Base-by-base conservation (phyloP, 1,140 invertebrate species). In the Neodiprion pinetum region DNA sequence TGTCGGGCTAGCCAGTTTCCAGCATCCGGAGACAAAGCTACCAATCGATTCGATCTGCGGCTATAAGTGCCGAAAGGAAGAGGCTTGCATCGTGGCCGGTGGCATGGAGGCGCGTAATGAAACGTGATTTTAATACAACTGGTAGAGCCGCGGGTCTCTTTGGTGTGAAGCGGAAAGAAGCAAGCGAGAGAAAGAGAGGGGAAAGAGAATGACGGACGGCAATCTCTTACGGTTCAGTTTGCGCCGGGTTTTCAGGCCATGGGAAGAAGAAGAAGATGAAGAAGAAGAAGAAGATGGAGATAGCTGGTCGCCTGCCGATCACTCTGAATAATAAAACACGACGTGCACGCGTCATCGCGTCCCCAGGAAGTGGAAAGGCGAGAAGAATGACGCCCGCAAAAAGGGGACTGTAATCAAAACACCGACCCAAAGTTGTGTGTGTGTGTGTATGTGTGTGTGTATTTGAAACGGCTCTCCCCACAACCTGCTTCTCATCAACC, bases 141-240 rank as follows among this genome's bases (percentile, higher is more conserved):
- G 53, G 53, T 12, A 40, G 28, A 61, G 11, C 28, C 28, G 28
- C 28, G 53, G n/a, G 53, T 61, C 28, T 61, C 53, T 61, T 61
- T 61, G 53, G 53, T 17, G 53, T 8, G 4, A 50, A 50, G 69
- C 75, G 47, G 68, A 73, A 80, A 70, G 70, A 28, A 21, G 11
- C 47, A 66, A 17, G 61, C 72, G 61, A 21, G 71, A 68, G 49
- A 75, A 50, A 47, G n/a, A 61, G 11, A 61, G 53, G 9, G 53
- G n/a, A 5, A 47, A 67, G 47, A 12, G n/a, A 50, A 48, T 40
- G 66, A 75, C 77, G 73, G 70, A 72, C 75, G 79, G 80, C 81
- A 84, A 84, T 84, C 82, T 84, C 82, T 84, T 83, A 84, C 80
- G 80, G 76, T 80, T 79, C 78, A 84, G 72, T 84, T 84, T 80